phyloP scores from a whole-genome alignment of 2,888 invertebrate species.

The Ypsolopha sequella region DNA sequence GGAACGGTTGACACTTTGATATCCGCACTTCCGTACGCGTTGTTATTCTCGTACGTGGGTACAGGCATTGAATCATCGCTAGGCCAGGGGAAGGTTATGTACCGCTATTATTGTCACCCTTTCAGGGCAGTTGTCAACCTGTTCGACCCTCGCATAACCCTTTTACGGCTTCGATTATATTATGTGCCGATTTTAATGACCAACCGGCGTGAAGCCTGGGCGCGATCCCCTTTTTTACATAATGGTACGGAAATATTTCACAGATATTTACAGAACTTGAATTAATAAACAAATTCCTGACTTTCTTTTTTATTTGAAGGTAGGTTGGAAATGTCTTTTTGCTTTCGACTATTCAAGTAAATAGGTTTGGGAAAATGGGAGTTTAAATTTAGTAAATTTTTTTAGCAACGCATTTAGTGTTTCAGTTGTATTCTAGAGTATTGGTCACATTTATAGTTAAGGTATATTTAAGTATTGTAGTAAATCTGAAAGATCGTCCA shows the following conservation, averaged over 20 bases:
- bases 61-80: too few species aligned
- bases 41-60: too few species aligned
- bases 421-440: too few species aligned
- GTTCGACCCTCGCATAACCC: slow-evolving; percentile 39
- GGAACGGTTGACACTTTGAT: too few species aligned
- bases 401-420: background rate
- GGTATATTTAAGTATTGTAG: too few species aligned
- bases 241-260: slow-evolving; percentile 2
- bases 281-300: background rate
- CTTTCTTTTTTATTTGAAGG: background rate
- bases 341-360: background rate
- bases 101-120: slow-evolving; percentile 25
- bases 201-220: slow-evolving; percentile 25
- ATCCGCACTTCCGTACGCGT: too few species aligned
- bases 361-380: background rate
- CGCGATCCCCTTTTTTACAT: background rate
- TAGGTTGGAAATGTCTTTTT: too few species aligned
- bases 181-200: slow-evolving; percentile 37
- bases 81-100: background rate
- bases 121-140: slow-evolving; percentile 43
- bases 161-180: slow-evolving; percentile 33
- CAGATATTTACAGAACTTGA: background rate
- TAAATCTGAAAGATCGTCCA: too few species aligned
- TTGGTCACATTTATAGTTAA: too few species aligned
- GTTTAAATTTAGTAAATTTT: background rate